A percentile compares a stretch with the other conserved stretches of the same genome.
These are phyloP conservation scores for Xiphydria camelus DNA, from an alignment of 2,888 invertebrate genomes.

Conservation along the genomic window DNA sequence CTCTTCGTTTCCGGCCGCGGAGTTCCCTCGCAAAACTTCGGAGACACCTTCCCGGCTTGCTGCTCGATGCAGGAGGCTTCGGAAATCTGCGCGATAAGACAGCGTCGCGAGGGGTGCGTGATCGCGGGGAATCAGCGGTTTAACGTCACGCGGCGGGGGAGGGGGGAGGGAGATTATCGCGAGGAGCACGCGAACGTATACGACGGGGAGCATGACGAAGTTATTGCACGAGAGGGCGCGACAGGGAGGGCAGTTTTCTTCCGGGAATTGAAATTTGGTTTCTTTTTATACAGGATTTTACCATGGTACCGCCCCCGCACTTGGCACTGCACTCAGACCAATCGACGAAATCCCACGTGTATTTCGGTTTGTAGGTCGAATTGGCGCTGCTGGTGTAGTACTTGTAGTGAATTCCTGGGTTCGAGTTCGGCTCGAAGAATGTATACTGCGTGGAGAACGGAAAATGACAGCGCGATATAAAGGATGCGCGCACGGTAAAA, in stretches of 20 bases:
- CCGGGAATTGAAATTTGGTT: too few species aligned
- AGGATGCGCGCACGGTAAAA: too few species aligned
- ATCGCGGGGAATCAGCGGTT: too few species aligned
- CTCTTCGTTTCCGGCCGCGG: slow-evolving; percentile 55
- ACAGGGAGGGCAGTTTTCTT: too few species aligned
- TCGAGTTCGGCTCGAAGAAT: slow-evolving; percentile 56
- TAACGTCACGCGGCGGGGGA: too few species aligned
- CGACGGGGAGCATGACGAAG: too few species aligned
- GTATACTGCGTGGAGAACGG: slow-evolving; percentile 27
- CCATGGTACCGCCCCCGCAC: slow-evolving; percentile 77
- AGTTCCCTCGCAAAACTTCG: slow-evolving; percentile 56
- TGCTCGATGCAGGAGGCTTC: slow-evolving; percentile 64
- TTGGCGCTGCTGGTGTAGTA: slow-evolving; percentile 69
- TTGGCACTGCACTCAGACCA: slow-evolving; percentile 78
- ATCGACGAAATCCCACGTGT: slow-evolving; percentile 75
- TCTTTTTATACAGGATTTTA: slow-evolving; percentile 33
- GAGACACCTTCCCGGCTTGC: slow-evolving; percentile 63
- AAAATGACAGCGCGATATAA: background rate
- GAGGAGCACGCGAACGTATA: too few species aligned
- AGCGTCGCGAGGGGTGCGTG: too few species aligned
- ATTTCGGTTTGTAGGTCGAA: slow-evolving; percentile 62
- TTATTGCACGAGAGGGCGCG: too few species aligned
- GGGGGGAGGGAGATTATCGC: too few species aligned
- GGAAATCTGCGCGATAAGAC: slow-evolving; percentile 46
- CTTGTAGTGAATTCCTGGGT: slow-evolving; percentile 80